These are phyloP conservation scores for Pseudorectes ferrugineus DNA, from an alignment of 2,113 vertebrate genomes.

Conservation along the genomic window DNA sequence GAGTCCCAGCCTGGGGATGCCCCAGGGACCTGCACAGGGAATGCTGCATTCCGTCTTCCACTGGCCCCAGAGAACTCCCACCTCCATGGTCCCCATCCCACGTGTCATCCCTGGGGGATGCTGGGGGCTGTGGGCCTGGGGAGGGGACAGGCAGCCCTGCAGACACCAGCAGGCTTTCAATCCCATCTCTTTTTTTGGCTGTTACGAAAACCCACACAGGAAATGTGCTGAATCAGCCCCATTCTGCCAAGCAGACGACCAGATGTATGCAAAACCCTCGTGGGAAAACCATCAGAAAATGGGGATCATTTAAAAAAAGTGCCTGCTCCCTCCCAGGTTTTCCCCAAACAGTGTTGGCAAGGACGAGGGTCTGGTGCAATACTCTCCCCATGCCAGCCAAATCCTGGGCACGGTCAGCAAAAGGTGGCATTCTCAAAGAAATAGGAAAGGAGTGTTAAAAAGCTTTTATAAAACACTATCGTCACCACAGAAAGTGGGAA, in stretches of 20 bases:
- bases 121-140: neutral
- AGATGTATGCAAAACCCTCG: neutral
- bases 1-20: neutral
- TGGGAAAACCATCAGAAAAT: neutral
- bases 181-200: neutral
- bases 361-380: accelerated
- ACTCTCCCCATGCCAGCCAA: neutral
- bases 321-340: neutral
- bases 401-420: neutral
- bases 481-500: neutral
- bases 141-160: neutral
- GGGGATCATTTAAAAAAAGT: accelerated
- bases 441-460: neutral
- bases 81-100: neutral
- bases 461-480: neutral
- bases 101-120: accelerated
- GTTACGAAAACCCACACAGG: neutral
- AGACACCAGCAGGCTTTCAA: neutral
- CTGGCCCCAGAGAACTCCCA: neutral
- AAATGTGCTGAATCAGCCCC: neutral
- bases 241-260: neutral
- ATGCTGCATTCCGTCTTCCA: neutral
- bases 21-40: neutral
- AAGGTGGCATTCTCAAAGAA: neutral
- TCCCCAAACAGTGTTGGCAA: accelerated